A percentile compares a stretch with the other conserved stretches of the same genome.
Evolutionary conservation across 2,113 vertebrate species (phyloP).

Genomic region (Shinisaurus crocodilurus): DNA sequence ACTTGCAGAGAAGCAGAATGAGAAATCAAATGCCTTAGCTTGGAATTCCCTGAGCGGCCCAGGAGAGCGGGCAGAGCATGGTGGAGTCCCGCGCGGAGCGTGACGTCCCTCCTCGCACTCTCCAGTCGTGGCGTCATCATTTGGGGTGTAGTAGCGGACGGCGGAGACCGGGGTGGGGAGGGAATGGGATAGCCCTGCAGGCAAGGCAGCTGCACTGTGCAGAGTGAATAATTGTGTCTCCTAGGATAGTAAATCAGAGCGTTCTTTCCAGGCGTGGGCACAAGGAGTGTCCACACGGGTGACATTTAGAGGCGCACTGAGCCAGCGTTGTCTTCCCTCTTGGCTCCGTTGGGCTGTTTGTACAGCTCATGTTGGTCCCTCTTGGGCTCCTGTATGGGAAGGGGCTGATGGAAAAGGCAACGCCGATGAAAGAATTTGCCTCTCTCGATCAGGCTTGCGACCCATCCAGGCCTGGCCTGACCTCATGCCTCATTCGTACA

Average conservation of each 20-base stretch:
- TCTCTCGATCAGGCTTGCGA: background rate
- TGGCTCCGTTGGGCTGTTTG: background rate
- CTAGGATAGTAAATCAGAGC: background rate
- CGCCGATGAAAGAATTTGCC: background rate
- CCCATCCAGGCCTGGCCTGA: background rate
- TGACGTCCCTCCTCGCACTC: accelerated
- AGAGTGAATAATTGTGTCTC: conserved; percentile 13
- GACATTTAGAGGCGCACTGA: background rate
- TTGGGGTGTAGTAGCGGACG: background rate
- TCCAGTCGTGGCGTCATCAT: background rate
- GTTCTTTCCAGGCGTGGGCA: background rate
- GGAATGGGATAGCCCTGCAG: background rate
- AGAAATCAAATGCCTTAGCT: conserved; percentile 22
- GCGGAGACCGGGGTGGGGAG: accelerated
- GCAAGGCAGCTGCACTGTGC: background rate
- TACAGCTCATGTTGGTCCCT: background rate
- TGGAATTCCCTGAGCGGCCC: background rate
- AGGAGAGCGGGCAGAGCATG: background rate
- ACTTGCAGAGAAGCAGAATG: conserved; percentile 12
- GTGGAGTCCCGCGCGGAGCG: background rate
- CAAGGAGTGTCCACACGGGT: background rate
- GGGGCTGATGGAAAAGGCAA: background rate
- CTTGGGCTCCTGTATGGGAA: background rate
- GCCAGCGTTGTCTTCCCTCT: accelerated
- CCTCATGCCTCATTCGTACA: too few species aligned